These are phyloP conservation scores for Hyperoplus lanceolatus DNA, from an alignment of 2,797 vertebrate genomes.

Conservation along the genomic window DNA sequence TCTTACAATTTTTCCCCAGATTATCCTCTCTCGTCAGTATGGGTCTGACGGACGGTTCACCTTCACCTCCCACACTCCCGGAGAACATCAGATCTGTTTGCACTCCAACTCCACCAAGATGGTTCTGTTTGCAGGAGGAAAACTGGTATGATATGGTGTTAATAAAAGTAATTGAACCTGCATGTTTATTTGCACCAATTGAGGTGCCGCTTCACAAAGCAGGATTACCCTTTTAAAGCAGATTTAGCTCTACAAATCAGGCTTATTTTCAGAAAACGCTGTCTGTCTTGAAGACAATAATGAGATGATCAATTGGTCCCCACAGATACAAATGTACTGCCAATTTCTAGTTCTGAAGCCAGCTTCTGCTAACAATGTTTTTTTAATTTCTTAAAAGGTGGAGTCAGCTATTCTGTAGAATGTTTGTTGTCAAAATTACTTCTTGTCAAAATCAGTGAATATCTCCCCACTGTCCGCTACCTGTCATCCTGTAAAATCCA, in stretches of 20 bases:
- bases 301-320: too few species aligned
- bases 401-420: too few species aligned
- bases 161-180: too few species aligned
- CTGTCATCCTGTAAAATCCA: too few species aligned
- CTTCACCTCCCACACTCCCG: conserved; percentile 96
- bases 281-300: too few species aligned
- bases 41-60: conserved; percentile 96
- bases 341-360: neutral
- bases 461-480: too few species aligned
- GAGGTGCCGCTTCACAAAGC: neutral
- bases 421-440: too few species aligned
- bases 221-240: neutral
- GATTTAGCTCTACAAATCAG: neutral
- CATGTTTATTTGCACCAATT: neutral
- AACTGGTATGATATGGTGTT: conserved; percentile 86
- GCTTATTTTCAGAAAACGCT: neutral
- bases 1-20: conserved; percentile 75
- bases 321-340: neutral
- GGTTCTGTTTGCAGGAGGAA: conserved; percentile 93
- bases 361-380: neutral
- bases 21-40: conserved; percentile 94
- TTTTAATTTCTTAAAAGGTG: too few species aligned
- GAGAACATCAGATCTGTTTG: conserved; percentile 96
- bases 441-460: too few species aligned
- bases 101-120: conserved; percentile 97